A percentile compares a stretch with the other conserved stretches of the same genome.
phyloP scores from a whole-genome alignment of 1,140 invertebrate genomes.

The Pogonomyrmex californicus region DNA sequence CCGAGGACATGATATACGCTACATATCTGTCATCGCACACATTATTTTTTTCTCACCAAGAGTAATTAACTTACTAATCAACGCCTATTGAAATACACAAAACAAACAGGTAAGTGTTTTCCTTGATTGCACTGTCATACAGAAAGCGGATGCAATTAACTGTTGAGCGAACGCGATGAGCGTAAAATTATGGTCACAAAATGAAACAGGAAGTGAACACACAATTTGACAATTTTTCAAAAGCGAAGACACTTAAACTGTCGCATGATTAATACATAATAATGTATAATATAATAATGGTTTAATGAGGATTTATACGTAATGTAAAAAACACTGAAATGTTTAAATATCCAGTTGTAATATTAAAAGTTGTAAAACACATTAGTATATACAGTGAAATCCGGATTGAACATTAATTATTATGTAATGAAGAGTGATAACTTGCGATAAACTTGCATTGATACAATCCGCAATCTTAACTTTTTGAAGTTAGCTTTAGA shows the following conservation, averaged over 20 bases:
- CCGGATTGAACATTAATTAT: conserved; percentile 47
- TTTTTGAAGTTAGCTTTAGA: conserved; percentile 11
- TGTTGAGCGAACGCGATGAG: neutral
- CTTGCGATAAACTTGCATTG: conserved; percentile 32
- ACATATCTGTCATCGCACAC: neutral
- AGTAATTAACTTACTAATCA: conserved; percentile 33
- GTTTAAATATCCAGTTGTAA: conserved; percentile 27
- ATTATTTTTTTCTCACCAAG: neutral
- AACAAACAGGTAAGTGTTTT: conserved; percentile 6
- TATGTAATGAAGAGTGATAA: conserved; percentile 13
- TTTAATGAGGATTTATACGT: neutral
- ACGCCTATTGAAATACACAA: neutral
- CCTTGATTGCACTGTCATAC: neutral
- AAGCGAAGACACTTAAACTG: conserved; percentile 5
- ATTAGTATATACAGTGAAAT: conserved; percentile 54
- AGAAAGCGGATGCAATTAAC: conserved; percentile 46
- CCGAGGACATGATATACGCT: neutral
- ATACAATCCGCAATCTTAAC: conserved; percentile 16
- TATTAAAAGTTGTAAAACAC: conserved; percentile 46
- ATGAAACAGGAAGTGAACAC: neutral
- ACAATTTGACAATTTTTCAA: conserved; percentile 33
- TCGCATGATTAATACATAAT: neutral
- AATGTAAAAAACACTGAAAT: conserved; percentile 41
- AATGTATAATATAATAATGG: neutral
- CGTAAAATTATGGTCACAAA: conserved; percentile 15